Evolutionary conservation across 2,888 invertebrate species (phyloP).

Genomic region (Marronus borbonicus): DNA sequence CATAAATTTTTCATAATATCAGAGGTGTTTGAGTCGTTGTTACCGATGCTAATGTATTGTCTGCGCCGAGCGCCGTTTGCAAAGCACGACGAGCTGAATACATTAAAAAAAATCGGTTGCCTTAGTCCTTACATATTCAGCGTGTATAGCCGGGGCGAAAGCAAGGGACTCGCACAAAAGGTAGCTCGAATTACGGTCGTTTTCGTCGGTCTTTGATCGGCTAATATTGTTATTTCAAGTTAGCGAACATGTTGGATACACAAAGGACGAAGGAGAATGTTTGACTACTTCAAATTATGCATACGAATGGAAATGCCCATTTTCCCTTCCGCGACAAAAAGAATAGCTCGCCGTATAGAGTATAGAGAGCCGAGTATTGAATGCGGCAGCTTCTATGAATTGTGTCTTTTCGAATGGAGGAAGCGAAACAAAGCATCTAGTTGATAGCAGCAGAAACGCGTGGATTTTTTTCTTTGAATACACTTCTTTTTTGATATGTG

Average conservation of each 20-base stretch:
- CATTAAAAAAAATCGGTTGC: slow-evolving; percentile 54
- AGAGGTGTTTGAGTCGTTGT: slow-evolving; percentile 66
- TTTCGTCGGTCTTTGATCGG: slow-evolving; percentile 61
- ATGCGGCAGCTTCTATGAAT: neutral
- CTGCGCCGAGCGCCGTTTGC: slow-evolving; percentile 42
- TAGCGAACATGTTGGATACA: slow-evolving; percentile 58
- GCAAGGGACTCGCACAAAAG: slow-evolving; percentile 44
- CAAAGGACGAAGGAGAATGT: slow-evolving; percentile 53
- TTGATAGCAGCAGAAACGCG: neutral
- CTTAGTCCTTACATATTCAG: slow-evolving; percentile 43
- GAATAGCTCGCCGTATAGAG: slow-evolving; percentile 33
- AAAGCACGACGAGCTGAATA: slow-evolving; percentile 45
- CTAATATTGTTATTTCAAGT: slow-evolving; percentile 61
- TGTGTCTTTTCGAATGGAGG: slow-evolving; percentile 3
- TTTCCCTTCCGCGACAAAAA: slow-evolving; percentile 47
- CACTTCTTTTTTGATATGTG: neutral
- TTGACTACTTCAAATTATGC: slow-evolving; percentile 50
- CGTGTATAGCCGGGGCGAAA: slow-evolving; percentile 29
- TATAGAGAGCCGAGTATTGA: neutral
- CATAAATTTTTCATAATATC: slow-evolving; percentile 67
- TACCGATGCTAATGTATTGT: slow-evolving; percentile 67
- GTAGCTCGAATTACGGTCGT: slow-evolving; percentile 51
- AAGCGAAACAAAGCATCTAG: slow-evolving; percentile 8
- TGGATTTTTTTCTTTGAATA: neutral
- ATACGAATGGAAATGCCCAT: slow-evolving; percentile 48